phyloP scores from a whole-genome alignment of 1,140 invertebrate genomes.

The Hycleus cichorii region DNA sequence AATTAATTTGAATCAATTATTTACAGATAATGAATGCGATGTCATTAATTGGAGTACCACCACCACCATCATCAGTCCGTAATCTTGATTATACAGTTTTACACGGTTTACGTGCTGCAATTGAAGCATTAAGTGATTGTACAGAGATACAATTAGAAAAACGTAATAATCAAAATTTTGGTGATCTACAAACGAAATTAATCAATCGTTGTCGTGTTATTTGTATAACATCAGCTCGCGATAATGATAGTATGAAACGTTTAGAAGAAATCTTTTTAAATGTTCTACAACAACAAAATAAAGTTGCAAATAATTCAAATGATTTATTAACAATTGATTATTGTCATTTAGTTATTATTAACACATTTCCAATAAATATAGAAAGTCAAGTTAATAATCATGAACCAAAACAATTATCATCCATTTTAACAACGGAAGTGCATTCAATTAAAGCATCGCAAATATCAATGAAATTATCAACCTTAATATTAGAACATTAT shows the following conservation, averaged over 20 bases:
- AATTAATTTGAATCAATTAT: neutral
- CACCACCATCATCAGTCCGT: slow-evolving; percentile 40
- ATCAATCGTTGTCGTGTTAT: slow-evolving; percentile 70
- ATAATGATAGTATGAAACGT: slow-evolving; percentile 73
- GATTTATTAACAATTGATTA: slow-evolving; percentile 68
- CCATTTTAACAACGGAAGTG: slow-evolving; percentile 59
- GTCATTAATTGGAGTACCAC: slow-evolving; percentile 62
- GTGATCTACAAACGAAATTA: slow-evolving; percentile 18
- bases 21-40: slow-evolving; percentile 61
- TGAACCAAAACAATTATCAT: slow-evolving; percentile 53
- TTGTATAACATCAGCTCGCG: slow-evolving; percentile 78
- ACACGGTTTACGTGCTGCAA: slow-evolving; percentile 77
- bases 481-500: slow-evolving; percentile 77
- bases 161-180: slow-evolving; percentile 16
- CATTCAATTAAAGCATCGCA: slow-evolving; percentile 59
- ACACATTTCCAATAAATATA: slow-evolving; percentile 73
- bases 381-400: slow-evolving; percentile 68
- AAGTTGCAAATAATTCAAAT: slow-evolving; percentile 55
- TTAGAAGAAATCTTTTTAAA: slow-evolving; percentile 79
- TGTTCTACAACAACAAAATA: slow-evolving; percentile 72
- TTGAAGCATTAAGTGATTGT: slow-evolving; percentile 76
- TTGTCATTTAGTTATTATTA: slow-evolving; percentile 83
- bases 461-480: slow-evolving; percentile 60
- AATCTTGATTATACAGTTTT: slow-evolving; percentile 64
- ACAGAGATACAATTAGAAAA: slow-evolving; percentile 59